phyloP scores from a whole-genome alignment of 2,888 invertebrate genomes.

The Cerastis rubricosa region DNA sequence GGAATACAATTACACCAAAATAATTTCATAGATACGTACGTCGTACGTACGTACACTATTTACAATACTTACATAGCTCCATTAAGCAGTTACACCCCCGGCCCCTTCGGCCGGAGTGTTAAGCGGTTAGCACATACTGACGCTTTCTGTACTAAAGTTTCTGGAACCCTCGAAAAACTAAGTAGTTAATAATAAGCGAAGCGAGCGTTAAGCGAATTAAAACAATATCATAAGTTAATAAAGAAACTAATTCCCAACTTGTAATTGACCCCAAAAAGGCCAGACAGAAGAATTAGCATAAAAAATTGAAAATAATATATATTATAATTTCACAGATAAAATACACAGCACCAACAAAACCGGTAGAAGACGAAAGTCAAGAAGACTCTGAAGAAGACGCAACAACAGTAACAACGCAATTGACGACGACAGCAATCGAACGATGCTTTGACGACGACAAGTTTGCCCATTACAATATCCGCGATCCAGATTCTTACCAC shows the following conservation, averaged over 20 bases:
- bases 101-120: no score
- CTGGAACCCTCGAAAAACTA: neutral
- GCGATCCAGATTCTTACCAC: slow-evolving; percentile 62
- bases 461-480: slow-evolving; percentile 72
- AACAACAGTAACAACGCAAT: slow-evolving; percentile 10
- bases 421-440: slow-evolving; percentile 30
- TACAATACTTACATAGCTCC: no score
- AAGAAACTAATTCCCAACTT: neutral
- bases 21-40: neutral
- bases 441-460: slow-evolving; percentile 65
- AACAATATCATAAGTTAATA: neutral
- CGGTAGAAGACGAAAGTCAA: slow-evolving; percentile 46
- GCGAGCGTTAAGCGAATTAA: neutral
- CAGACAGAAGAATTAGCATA: neutral
- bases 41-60: no score
- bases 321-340: slow-evolving; percentile 69
- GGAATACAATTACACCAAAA: neutral
- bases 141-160: neutral
- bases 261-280: neutral
- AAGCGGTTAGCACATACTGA: no score
- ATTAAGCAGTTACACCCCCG: no score
- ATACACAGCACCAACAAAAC: slow-evolving; percentile 54
- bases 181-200: neutral
- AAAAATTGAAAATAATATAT: neutral
- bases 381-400: slow-evolving; percentile 28